Percentiles rank a stretch among this genome's conserved stretches.
These are phyloP conservation scores for Muscicapa adusta DNA, from an alignment of 2,113 vertebrate species.

Conservation along the genomic window DNA sequence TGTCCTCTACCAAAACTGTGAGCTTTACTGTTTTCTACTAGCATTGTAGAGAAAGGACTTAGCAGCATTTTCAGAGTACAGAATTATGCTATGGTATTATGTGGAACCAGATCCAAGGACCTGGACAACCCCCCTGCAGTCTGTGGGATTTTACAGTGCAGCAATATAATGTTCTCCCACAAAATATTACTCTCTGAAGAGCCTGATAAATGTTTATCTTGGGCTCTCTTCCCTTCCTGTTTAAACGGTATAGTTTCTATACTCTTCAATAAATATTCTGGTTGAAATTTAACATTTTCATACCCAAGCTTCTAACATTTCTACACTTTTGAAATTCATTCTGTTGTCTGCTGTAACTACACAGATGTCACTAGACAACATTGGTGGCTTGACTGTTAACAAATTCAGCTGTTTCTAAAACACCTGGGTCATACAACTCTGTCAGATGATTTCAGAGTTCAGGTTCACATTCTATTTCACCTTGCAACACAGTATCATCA, in stretches of 20 bases:
- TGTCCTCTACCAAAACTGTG: background rate
- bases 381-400: background rate
- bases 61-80: background rate
- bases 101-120: background rate
- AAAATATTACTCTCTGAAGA: conserved; percentile 21
- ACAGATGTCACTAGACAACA: background rate
- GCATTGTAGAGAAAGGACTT: background rate
- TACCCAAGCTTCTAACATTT: background rate
- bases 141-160: background rate
- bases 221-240: conserved; percentile 10
- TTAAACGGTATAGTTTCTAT: background rate
- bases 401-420: background rate
- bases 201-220: conserved; percentile 17
- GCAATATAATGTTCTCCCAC: background rate
- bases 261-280: background rate
- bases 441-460: background rate
- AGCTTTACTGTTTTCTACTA: background rate
- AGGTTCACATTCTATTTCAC: background rate
- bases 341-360: background rate
- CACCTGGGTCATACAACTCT: background rate
- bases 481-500: background rate
- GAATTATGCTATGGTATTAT: background rate
- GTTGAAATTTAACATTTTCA: background rate
- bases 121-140: background rate
- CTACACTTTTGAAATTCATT: background rate